Evolutionary conservation across 2,888 invertebrate species (phyloP).

Genomic region (Slavum lentiscoides): DNA sequence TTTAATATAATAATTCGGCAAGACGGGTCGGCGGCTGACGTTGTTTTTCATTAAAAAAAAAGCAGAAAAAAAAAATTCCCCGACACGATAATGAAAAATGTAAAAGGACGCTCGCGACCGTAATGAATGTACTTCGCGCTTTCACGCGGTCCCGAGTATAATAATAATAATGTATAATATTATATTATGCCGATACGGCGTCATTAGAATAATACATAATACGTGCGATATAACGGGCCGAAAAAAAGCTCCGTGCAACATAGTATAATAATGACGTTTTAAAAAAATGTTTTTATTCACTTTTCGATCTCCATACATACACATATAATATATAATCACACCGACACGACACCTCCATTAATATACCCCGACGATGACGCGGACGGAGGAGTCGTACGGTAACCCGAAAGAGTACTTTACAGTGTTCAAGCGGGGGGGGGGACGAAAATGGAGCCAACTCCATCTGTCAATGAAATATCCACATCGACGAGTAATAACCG

Average conservation of each 20-base stretch:
- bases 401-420: too few relatives aligned
- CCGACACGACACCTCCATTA: conserved; percentile 44
- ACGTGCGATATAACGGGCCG: background rate
- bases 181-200: conserved; percentile 12
- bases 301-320: background rate
- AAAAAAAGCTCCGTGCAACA: conserved; percentile 1
- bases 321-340: background rate
- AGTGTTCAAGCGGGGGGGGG: too few relatives aligned
- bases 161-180: too few relatives aligned
- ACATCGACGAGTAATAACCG: too few relatives aligned
- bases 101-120: conserved; percentile 33
- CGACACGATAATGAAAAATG: conserved; percentile 49
- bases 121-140: conserved; percentile 27
- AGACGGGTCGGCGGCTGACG: conserved; percentile 47
- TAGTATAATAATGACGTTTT: conserved; percentile 25
- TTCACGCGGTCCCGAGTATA: conserved; percentile 35
- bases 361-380: background rate
- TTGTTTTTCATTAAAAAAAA: conserved; percentile 49
- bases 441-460: too few relatives aligned
- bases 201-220: background rate
- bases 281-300: conserved; percentile 1
- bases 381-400: too few relatives aligned
- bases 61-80: conserved; percentile 27
- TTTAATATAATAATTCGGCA: conserved; percentile 52
- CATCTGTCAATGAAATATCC: too few relatives aligned